Evolutionary conservation across 1,140 invertebrate genomes (phyloP).

Genomic region (Trichonephila inaurata): DNA sequence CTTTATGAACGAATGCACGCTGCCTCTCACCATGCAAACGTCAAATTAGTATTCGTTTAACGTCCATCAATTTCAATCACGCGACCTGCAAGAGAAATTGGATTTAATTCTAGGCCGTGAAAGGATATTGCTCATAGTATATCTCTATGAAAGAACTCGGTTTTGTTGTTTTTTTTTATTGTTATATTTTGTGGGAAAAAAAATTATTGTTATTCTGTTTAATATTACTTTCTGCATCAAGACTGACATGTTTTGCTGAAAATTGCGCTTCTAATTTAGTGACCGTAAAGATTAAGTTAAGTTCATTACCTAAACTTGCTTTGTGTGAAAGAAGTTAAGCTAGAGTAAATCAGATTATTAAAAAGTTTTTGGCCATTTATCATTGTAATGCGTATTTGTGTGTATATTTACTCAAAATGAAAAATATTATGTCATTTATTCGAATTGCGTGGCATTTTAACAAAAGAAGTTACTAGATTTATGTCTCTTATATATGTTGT

Average conservation of each 20-base stretch:
- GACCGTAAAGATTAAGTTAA: not conserved
- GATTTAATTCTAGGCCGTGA: not conserved
- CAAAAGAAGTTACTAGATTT: no score
- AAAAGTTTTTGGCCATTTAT: no score
- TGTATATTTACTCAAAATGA: no score
- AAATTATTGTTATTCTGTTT: not conserved
- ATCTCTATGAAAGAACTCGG: not conserved
- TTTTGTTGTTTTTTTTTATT: not conserved
- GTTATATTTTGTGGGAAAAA: not conserved
- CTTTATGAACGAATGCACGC: conserved; percentile 6
- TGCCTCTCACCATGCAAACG: conserved; percentile 34
- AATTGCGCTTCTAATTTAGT: not conserved
- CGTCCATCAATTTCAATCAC: conserved; percentile 53
- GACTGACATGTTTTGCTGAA: not conserved
- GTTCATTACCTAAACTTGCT: not conserved
- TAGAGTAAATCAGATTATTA: no score
- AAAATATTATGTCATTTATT: no score
- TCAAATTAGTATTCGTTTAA: conserved; percentile 51
- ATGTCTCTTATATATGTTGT: no score
- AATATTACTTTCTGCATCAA: not conserved
- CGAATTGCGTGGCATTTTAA: no score
- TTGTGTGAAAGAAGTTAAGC: no score
- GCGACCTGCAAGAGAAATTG: not conserved
- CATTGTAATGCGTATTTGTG: no score
- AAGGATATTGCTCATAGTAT: not conserved